Percentiles rank a stretch among this genome's conserved stretches.
These are phyloP conservation scores for Listronotus oregonensis DNA, from an alignment of 1,140 invertebrate species.

Conservation along the genomic window DNA sequence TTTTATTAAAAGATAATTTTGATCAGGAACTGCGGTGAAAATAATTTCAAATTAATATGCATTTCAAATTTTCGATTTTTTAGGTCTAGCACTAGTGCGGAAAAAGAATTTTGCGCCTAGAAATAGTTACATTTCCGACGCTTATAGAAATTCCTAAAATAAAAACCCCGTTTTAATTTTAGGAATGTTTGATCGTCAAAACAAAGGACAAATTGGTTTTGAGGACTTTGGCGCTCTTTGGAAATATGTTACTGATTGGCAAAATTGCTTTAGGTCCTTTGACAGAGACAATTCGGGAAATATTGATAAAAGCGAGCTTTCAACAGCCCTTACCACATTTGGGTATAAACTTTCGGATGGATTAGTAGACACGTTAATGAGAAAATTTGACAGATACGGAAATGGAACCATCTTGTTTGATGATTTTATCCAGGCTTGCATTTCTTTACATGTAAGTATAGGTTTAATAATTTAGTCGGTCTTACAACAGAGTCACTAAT, in stretches of 20 bases:
- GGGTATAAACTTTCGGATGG: constrained; percentile 89
- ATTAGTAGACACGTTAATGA: constrained; percentile 80
- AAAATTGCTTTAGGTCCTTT: constrained; percentile 92
- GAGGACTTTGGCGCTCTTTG: constrained; percentile 94
- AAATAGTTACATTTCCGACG: no score
- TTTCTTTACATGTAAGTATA: constrained; percentile 87
- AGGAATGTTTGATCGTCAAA: constrained; percentile 97
- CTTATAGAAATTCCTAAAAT: no score
- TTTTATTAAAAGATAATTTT: no score
- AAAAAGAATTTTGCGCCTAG: no score
- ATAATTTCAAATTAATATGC: no score
- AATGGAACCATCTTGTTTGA: constrained; percentile 92
- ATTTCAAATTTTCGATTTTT: no score
- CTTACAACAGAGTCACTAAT: neutral
- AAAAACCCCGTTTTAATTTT: constrained; percentile 45
- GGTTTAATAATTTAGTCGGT: neutral
- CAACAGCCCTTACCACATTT: constrained; percentile 88
- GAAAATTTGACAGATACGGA: constrained; percentile 94
- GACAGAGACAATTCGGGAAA: constrained; percentile 95
- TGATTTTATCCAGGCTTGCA: constrained; percentile 97
- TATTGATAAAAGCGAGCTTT: constrained; percentile 90
- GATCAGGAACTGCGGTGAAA: no score
- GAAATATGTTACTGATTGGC: constrained; percentile 99
- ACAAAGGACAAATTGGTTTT: constrained; percentile 89
- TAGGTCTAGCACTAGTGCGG: no score